phyloP scores from a whole-genome alignment of 53 echinoderm and acorn worm genomes.

The Glandiceps talaboti region DNA sequence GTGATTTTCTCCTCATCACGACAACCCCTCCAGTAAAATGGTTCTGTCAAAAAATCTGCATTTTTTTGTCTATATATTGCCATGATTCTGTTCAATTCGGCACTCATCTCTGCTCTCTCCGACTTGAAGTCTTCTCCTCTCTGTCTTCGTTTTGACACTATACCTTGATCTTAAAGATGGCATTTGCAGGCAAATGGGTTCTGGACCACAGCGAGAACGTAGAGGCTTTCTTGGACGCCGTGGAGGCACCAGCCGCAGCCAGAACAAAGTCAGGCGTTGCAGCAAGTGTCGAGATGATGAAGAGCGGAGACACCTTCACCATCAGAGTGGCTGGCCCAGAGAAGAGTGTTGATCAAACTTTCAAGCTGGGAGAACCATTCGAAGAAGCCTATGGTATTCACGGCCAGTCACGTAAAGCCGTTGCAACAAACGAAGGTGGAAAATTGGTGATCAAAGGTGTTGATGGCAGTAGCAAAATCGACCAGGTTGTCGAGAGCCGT shows the following conservation, averaged over 20 bases:
- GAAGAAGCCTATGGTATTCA: neutral
- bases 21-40: neutral
- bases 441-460: neutral
- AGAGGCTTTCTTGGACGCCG: neutral
- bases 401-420: neutral
- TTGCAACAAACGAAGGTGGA: neutral
- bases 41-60: neutral
- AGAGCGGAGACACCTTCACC: neutral
- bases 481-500: neutral
- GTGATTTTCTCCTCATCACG: neutral
- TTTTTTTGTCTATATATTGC: neutral
- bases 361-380: neutral
- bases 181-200: neutral
- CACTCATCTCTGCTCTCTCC: neutral
- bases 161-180: neutral
- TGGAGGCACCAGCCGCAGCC: neutral
- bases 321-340: neutral
- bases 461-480: neutral
- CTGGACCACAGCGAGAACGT: neutral
- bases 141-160: neutral
- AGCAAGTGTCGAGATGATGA: neutral
- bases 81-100: neutral
- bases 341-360: neutral
- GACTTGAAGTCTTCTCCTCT: no score
- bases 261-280: neutral